phyloP scores from a whole-genome alignment of 2,888 invertebrate genomes.

The Ceratothoa steindachneri region DNA sequence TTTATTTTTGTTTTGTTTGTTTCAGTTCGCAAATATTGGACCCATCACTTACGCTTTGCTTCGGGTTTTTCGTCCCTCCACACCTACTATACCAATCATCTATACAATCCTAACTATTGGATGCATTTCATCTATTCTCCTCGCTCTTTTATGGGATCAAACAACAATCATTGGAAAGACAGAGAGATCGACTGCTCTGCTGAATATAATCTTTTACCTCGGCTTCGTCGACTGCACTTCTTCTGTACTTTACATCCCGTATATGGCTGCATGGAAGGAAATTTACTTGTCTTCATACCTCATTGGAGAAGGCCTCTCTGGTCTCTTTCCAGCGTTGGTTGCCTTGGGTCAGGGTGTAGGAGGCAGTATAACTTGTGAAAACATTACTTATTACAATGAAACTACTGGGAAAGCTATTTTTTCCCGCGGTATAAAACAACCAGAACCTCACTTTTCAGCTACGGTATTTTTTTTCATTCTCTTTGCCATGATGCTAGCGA shows the following conservation, averaged over 20 bases:
- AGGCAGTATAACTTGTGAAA: conserved; percentile 57
- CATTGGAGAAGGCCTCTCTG: conserved; percentile 76
- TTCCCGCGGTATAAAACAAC: conserved; percentile 20
- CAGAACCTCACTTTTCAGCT: conserved; percentile 62
- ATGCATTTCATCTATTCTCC: conserved; percentile 53
- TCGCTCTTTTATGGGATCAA: conserved; percentile 57
- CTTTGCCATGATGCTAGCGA: conserved; percentile 62
- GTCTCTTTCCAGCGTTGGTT: conserved; percentile 72
- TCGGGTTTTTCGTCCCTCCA: conserved; percentile 20
- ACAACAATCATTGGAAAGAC: conserved; percentile 55
- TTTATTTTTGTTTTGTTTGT: too few species aligned
- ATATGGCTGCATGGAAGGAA: conserved; percentile 65
- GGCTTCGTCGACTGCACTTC: conserved; percentile 78
- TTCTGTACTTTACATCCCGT: conserved; percentile 80
- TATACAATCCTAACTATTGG: conserved; percentile 56
- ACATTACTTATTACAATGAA: conserved; percentile 49
- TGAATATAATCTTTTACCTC: conserved; percentile 64
- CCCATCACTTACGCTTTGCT: conserved; percentile 64
- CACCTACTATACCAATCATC: conserved; percentile 51
- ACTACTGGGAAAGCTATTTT: conserved; percentile 24
- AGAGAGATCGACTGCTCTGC: conserved; percentile 55
- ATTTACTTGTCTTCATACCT: conserved; percentile 75
- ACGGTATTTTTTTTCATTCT: conserved; percentile 65
- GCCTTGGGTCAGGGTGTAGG: conserved; percentile 75
- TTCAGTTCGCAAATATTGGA: conserved; percentile 74